Evolutionary conservation across 2,888 invertebrate species (phyloP), one percentile per base, ranked within the genome.

Genomic region (Bimastos eiseni): DNA sequence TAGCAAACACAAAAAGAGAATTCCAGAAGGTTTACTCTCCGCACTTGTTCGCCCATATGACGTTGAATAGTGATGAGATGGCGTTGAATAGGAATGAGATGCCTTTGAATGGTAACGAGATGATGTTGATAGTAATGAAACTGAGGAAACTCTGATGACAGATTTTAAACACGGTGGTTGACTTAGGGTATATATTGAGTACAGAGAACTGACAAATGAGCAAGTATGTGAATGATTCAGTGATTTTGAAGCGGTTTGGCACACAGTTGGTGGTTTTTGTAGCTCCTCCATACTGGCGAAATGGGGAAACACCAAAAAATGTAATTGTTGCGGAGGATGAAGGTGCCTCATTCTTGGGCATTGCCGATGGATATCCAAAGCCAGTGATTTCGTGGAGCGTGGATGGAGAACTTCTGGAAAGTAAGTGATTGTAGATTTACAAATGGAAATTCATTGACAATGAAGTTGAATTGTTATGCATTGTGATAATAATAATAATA

Each of bases 351-450:
- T 98, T 99, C 94, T 96, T 96, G 90, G 99, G 99, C 95, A 96
- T 97, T 93, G 99, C 99, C 0, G 96, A 96, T 90, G 99, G 99
- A 91, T 97, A 97, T 15, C 99, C 99, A 0, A 96, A 97, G 92
- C 99, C 99, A 0, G 90, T 91, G 93, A 97, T 99, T 93, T 97
- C 97, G 92, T 99, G 99, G 99, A 98, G 98, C 92, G 97, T 98
- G 95, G 99, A 99, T 95, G 99, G 99, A 89, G 96, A 97, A 94
- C 98, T 98, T 4, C 92, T 96, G 34, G 83, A 89, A 83, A n/a
- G 90, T 90, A 36, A 70, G 70, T n/a, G 49, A 24, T 5, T 70
- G 30, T n/a, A n/a, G n/a, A 6, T 49, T 49, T 49, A 49, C 24
- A 24, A 44, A 44, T 70, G 70, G 70, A 70, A n/a, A n/a, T 70